phyloP scores from a whole-genome alignment of 2,113 vertebrate species.

The Mustela nigripes region DNA sequence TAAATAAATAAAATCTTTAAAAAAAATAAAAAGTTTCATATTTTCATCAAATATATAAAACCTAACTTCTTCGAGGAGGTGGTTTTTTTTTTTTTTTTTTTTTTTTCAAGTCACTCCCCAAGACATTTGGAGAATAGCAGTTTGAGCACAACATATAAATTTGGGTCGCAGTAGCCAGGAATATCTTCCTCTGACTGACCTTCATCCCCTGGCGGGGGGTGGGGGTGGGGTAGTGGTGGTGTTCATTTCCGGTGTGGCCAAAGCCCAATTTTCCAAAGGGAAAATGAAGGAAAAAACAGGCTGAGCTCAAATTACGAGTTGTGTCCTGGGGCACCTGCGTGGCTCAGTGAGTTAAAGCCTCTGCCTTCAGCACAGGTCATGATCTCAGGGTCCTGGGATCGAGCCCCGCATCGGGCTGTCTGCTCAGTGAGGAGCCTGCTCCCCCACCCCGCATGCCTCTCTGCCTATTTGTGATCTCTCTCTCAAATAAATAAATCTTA shows the following conservation, averaged over 20 bases:
- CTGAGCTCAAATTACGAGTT: background rate
- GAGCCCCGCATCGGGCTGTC: too few species aligned
- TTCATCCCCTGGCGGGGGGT: too few species aligned
- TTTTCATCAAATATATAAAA: background rate
- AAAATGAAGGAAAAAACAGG: background rate
- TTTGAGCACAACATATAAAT: background rate
- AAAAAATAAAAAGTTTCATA: background rate
- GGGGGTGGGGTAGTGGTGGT: too few species aligned
- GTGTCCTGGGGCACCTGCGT: background rate
- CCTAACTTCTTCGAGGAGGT: background rate
- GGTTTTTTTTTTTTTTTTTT: background rate
- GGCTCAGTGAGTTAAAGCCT: too few species aligned
- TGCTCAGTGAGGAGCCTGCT: too few species aligned
- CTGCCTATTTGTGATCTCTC: too few species aligned
- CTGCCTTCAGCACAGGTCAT: too few species aligned
- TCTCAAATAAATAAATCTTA: too few species aligned
- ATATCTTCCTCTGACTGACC: background rate
- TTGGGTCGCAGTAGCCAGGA: rapidly evolving
- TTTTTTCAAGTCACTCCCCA: background rate
- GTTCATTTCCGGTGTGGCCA: background rate
- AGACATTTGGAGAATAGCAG: background rate
- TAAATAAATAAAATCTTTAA: too few species aligned
- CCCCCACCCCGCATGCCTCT: too few species aligned
- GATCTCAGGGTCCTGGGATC: too few species aligned
- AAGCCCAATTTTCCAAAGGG: background rate